Percentiles rank a stretch among this genome's conserved stretches.
phyloP scores from a whole-genome alignment of 1,140 invertebrate genomes.

The Drosophila saltans region DNA sequence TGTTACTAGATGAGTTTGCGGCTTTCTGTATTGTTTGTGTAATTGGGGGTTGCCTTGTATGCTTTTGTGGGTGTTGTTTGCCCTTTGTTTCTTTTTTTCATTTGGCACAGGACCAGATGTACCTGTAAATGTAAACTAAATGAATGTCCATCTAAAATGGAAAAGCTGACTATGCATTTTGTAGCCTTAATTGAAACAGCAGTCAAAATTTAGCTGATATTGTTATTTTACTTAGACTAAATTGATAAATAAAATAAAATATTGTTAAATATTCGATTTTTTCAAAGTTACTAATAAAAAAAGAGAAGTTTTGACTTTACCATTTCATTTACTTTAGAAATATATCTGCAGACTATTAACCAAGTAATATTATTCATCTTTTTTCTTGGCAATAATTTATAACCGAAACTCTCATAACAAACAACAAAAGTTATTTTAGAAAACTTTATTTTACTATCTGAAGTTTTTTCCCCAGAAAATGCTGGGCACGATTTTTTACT shows the following conservation, averaged over 20 bases:
- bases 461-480: conserved; percentile 19
- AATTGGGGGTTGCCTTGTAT: conserved; percentile 42
- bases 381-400: conserved; percentile 17
- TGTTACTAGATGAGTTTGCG: conserved; percentile 33
- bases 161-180: not conserved
- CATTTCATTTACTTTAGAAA: not conserved
- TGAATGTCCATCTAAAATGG: not conserved
- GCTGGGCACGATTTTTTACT: conserved; percentile 33
- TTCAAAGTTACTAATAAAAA: too few species aligned
- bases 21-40: conserved; percentile 36
- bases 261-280: too few species aligned
- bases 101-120: not conserved
- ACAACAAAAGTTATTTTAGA: not conserved
- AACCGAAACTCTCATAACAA: conserved; percentile 2
- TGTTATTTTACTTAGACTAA: not conserved
- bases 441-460: conserved; percentile 20
- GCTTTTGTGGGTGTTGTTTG: conserved; percentile 11
- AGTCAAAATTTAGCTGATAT: not conserved
- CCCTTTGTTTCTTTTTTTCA: conserved; percentile 15
- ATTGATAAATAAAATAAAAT: not conserved
- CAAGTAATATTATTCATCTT: not conserved
- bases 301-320: too few species aligned
- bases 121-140: not conserved
- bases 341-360: not conserved
- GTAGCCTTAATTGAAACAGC: not conserved